These are phyloP conservation scores for Plebejus melissa DNA, from an alignment of 2,888 invertebrate genomes.

Conservation along the genomic window DNA sequence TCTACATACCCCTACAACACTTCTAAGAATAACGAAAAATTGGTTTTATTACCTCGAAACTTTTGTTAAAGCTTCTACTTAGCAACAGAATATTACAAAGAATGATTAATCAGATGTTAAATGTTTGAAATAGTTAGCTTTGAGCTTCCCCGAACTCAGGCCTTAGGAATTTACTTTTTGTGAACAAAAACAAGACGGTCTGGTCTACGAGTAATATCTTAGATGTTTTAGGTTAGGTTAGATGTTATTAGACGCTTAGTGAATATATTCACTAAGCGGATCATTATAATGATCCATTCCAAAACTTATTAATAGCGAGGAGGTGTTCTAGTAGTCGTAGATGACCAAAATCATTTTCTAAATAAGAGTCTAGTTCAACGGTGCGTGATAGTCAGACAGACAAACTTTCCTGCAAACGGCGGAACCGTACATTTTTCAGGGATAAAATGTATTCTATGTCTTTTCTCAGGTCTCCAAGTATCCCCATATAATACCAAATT, in stretches of 20 bases:
- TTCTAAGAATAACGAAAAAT: not conserved
- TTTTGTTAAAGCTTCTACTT: not conserved
- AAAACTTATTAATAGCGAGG: not conserved
- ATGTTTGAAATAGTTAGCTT: conserved; percentile 5
- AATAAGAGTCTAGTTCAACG: no score
- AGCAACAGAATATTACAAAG: not conserved
- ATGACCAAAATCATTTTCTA: no score
- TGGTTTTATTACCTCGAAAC: not conserved
- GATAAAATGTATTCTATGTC: no score
- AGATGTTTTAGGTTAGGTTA: not conserved
- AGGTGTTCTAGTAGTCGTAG: no score
- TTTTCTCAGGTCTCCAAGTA: no score
- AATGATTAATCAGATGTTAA: conserved; percentile 8
- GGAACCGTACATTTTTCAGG: no score
- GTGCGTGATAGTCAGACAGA: no score
- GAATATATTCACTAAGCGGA: no score
- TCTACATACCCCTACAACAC: not conserved
- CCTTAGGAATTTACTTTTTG: conserved; percentile 9
- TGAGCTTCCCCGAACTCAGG: not conserved
- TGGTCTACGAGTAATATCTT: not conserved
- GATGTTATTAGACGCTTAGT: not conserved
- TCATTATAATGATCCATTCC: not conserved
- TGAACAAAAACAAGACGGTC: not conserved
- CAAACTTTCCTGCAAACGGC: no score
- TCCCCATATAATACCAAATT: no score